These are phyloP conservation scores for Tonatia bakeri DNA, from an alignment of 2,113 vertebrate genomes.

Conservation along the genomic window DNA sequence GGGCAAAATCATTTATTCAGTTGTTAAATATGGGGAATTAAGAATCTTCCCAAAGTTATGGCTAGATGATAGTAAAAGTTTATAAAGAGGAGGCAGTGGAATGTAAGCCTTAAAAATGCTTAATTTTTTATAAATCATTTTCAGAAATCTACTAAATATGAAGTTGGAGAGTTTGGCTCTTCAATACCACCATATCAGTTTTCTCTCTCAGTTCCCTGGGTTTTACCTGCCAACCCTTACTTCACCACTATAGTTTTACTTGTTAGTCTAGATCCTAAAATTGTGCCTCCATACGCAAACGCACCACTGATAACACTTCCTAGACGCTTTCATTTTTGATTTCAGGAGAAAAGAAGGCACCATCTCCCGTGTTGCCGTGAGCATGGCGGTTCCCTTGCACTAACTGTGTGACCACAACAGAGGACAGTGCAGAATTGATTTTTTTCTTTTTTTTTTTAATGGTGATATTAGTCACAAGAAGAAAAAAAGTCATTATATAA, in stretches of 20 bases:
- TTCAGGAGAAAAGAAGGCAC: neutral
- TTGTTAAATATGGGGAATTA: slow-evolving; percentile 27
- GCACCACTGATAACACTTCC: neutral
- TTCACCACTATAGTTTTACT: neutral
- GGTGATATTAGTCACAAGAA: neutral
- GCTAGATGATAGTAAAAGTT: slow-evolving; percentile 7
- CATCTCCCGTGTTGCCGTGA: neutral
- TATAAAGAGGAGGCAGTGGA: slow-evolving; percentile 1
- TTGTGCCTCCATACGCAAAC: neutral
- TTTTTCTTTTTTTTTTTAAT: neutral
- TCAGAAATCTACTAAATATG: neutral
- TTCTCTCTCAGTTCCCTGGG: neutral
- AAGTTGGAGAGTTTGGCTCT: neutral
- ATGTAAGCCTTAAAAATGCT: slow-evolving; percentile 26
- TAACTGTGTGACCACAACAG: neutral
- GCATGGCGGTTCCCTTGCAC: neutral
- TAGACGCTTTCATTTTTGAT: neutral
- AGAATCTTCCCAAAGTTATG: slow-evolving; percentile 25
- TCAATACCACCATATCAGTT: fast-evolving
- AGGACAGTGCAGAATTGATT: neutral
- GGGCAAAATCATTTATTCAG: neutral
- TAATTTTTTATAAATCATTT: neutral
- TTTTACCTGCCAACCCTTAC: neutral
- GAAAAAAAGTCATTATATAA: neutral
- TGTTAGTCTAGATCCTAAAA: neutral